Evolutionary conservation across 1,140 invertebrate species (phyloP).

Genomic region (Drosophila albomicans): DNA sequence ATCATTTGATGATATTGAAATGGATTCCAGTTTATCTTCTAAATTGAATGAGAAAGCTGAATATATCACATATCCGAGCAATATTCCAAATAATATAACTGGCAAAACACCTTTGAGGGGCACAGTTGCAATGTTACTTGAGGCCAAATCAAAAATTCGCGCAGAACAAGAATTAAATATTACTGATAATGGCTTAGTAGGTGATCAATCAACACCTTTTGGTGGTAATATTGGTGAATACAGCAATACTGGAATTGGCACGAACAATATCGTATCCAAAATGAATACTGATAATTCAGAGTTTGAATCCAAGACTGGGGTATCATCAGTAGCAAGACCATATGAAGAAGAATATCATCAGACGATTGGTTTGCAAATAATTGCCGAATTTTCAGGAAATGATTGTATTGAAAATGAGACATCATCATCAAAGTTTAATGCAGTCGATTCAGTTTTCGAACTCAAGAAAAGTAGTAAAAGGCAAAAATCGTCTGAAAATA

Average conservation of each 20-base stretch:
- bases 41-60: neutral
- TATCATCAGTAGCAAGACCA: neutral
- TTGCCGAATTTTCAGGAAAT: neutral
- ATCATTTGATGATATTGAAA: neutral
- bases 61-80: neutral
- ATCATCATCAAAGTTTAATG: conserved; percentile 1
- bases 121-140: conserved; percentile 10
- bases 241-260: neutral
- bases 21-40: neutral
- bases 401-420: neutral
- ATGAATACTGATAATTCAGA: neutral
- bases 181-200: neutral
- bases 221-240: neutral
- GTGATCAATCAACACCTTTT: neutral
- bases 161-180: too few relatives aligned
- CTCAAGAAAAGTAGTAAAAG: neutral
- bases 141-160: neutral
- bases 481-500: neutral
- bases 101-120: conserved; percentile 2
- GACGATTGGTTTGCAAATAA: neutral
- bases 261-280: neutral
- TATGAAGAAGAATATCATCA: neutral
- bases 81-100: neutral
- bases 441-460: neutral
- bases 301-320: neutral